Evolutionary conservation across 2,888 invertebrate genomes (phyloP).

Genomic region (Hesperia comma): DNA sequence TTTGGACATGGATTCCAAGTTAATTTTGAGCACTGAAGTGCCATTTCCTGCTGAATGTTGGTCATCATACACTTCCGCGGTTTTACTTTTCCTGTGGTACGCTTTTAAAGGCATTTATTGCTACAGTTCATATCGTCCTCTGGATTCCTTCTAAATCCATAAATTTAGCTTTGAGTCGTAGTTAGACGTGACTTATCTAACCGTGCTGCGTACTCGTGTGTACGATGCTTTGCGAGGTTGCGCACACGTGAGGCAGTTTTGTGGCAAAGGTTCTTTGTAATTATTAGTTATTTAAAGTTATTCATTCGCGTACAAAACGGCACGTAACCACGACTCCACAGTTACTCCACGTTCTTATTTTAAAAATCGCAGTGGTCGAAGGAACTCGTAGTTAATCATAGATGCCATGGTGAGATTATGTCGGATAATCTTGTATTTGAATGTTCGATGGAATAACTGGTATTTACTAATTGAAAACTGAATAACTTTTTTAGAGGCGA

Average conservation of each 20-base stretch:
- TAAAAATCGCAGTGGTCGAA: neutral
- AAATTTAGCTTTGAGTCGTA: neutral
- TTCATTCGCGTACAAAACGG: constrained; percentile 16
- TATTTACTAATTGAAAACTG: neutral
- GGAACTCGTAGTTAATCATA: neutral
- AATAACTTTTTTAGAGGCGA: no score
- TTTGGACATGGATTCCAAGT: no score
- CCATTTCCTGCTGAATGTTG: neutral
- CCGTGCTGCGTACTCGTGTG: neutral
- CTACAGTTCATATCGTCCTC: neutral
- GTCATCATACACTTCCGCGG: neutral
- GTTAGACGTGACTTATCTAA: constrained; percentile 24
- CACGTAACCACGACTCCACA: neutral
- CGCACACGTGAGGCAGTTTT: constrained; percentile 18
- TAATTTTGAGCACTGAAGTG: no score
- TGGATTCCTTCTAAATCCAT: neutral
- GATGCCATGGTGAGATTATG: neutral
- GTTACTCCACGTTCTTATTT: neutral
- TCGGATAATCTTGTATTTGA: neutral
- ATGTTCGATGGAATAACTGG: neutral
- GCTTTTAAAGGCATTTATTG: neutral
- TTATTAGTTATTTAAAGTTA: constrained; percentile 26
- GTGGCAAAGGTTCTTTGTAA: constrained; percentile 22
- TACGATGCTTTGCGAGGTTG: constrained; percentile 13
- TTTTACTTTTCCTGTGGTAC: no score